A percentile compares a stretch with the other conserved stretches of the same genome.
These are phyloP conservation scores for Tenthredo mesomela DNA, from an alignment of 2,888 invertebrate genomes.

Conservation along the genomic window DNA sequence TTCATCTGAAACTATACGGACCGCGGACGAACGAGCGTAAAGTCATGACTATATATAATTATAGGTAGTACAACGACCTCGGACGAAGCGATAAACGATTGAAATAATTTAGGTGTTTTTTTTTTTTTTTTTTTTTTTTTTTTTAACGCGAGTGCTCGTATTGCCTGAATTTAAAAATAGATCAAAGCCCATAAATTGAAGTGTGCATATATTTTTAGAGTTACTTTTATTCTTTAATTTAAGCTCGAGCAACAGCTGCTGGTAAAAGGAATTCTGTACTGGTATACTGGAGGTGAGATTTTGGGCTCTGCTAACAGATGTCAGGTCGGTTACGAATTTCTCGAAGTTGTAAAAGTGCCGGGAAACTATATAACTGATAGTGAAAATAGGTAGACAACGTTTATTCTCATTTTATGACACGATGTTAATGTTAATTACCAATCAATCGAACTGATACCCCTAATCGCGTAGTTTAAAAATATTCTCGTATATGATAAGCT, in stretches of 20 bases:
- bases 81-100: neutral
- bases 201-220: constrained; percentile 22
- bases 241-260: neutral
- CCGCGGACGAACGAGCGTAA: neutral
- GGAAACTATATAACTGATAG: neutral
- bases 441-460: neutral
- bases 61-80: constrained; percentile 14
- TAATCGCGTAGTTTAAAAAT: neutral
- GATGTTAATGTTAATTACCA: neutral
- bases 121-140: too few relatives aligned
- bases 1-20: neutral
- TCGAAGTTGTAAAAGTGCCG: neutral
- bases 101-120: neutral
- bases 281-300: neutral
- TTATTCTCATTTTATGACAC: neutral
- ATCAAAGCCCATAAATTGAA: neutral
- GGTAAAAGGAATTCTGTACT: constrained; percentile 3
- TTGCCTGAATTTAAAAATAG: neutral
- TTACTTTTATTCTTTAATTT: neutral
- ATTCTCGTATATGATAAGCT: neutral
- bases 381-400: neutral
- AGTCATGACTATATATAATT: neutral
- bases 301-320: neutral
- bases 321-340: neutral
- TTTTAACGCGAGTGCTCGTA: neutral